Conservation (phyloP, 2,888 invertebrate genomes). For the Nematopogon swammerdamellus region DNA sequence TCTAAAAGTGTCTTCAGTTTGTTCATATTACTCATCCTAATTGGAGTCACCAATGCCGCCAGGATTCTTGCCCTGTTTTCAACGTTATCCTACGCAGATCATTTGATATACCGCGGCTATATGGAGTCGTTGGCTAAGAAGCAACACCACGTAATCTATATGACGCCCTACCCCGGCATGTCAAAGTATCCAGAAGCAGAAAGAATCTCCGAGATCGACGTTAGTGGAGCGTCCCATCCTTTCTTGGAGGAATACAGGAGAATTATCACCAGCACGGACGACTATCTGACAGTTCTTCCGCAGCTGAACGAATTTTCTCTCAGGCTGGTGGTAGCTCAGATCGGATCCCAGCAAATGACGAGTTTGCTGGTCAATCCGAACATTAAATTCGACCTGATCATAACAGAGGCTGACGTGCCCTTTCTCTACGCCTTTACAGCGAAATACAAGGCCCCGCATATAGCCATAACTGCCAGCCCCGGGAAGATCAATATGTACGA, state of each 20-base stretch:
- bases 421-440: constrained; percentile 46
- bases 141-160: constrained; percentile 35
- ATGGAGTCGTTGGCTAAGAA: constrained; percentile 28
- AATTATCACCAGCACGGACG: constrained; percentile 33
- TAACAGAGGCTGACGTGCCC: constrained; percentile 53
- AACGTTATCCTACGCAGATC: constrained; percentile 38
- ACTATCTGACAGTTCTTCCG: constrained; percentile 27
- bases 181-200: constrained; percentile 31
- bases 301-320: constrained; percentile 29
- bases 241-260: constrained; percentile 36
- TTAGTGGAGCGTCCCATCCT: constrained; percentile 29
- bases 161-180: constrained; percentile 45
- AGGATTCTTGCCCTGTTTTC: constrained; percentile 39
- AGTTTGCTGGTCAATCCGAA: constrained; percentile 36
- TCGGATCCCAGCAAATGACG: constrained; percentile 38
- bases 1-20: not conserved
- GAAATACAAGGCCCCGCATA: constrained; percentile 50
- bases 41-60: constrained; percentile 7
- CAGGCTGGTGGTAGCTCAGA: constrained; percentile 34
- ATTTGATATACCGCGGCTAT: constrained; percentile 36
- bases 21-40: not conserved
- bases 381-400: constrained; percentile 51
- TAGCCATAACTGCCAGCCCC: constrained; percentile 47
- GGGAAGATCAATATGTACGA: constrained; percentile 45
- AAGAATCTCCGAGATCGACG: constrained; percentile 34